Evolutionary conservation across 2,888 invertebrate species (phyloP), one percentile per base, ranked within the genome.

Genomic region (Dione vanillae): DNA sequence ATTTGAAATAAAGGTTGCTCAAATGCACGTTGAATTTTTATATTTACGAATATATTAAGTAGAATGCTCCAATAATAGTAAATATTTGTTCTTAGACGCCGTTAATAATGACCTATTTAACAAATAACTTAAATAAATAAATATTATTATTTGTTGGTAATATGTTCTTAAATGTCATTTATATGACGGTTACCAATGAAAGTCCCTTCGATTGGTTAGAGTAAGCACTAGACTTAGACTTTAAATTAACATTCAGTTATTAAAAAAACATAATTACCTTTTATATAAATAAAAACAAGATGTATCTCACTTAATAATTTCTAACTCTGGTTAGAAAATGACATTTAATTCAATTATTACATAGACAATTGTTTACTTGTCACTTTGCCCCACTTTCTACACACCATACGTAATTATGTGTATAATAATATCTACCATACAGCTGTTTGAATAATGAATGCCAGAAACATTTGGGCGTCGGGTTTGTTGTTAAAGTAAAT

Each of bases 371-470:
- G 35, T 54, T 54, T 54, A 54, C 37, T 59, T 43, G 14, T 27
- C 20, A 52, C 67, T 40, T 61, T 64, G 64, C 49, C 59, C 70
- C 70, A 70, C 70, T 73, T 70, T 65, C 70, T 65, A 45, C 52
- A 67, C 67, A 49, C 27, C 65, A 64, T 27, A 45, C n/a, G 45
- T 70, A 67, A 61, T 67, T 70, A 41, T 49, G 11, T 2, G 2
- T 16, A 27, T 20, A 45, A 45, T 66, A 47, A 65, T 41, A 67
- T 14, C 14, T 47, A 54, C 56, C 19, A 20, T 47, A 54, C 56
- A 51, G 64, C 59, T 66, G 52, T 58, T 52, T 41, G 67, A 73
- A 70, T 40, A 67, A 49, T 37, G 10, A 37, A 37, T 20, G 62
- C 51, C 58, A 37, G 35, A 56, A 62, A 52, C 65, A 65, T 67